Conservation (phyloP, 2,113 vertebrate species). For the Muntiacus reevesi region DNA sequence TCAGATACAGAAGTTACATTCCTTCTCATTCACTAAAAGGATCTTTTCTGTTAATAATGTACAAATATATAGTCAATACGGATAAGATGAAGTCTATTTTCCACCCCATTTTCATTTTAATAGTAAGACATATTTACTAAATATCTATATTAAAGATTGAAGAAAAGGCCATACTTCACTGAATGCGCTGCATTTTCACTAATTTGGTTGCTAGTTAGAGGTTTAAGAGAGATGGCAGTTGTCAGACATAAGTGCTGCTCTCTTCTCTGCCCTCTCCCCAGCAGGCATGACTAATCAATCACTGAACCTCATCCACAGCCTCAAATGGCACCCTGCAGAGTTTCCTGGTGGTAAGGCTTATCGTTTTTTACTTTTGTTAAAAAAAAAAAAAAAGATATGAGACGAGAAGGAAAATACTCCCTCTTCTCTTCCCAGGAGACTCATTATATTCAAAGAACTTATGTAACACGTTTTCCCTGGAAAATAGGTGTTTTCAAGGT, state of each 20-base stretch:
- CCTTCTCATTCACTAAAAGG: neutral
- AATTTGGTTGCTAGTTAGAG: neutral
- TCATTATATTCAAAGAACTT: neutral
- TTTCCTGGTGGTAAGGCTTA: neutral
- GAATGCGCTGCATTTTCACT: neutral
- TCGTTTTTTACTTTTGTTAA: neutral
- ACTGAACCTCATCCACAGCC: neutral
- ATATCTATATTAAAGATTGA: conserved; percentile 36
- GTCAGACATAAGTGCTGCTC: neutral
- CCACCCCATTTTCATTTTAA: conserved; percentile 60
- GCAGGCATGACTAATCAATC: conserved; percentile 58
- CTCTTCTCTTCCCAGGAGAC: neutral
- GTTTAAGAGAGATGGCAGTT: neutral
- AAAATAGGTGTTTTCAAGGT: neutral
- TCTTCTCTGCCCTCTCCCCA: neutral
- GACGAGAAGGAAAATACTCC: neutral
- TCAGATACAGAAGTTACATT: neutral
- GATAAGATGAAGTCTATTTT: conserved; percentile 48
- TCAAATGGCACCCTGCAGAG: neutral
- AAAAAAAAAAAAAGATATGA: neutral
- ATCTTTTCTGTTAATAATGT: neutral
- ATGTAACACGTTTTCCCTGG: neutral
- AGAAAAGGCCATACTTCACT: neutral
- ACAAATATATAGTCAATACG: neutral
- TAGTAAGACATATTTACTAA: conserved; percentile 61